A percentile compares a stretch with the other conserved stretches of the same genome.
phyloP scores from a whole-genome alignment of 2,797 vertebrate genomes.

The Xiphorhynchus erythropygius region DNA sequence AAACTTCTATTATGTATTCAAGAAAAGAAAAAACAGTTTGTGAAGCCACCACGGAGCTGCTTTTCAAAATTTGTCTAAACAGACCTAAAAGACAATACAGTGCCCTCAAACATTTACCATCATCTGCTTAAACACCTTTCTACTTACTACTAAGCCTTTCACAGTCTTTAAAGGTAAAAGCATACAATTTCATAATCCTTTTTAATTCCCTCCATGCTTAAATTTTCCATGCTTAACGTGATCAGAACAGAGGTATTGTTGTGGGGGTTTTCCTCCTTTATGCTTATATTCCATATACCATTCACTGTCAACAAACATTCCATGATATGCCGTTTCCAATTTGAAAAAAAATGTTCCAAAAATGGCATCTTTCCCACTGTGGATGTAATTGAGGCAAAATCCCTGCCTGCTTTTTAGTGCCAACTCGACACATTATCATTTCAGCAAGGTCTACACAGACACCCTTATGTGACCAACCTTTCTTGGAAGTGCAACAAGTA shows the following conservation, averaged over 20 bases:
- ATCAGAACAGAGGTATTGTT: neutral
- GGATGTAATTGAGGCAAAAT: neutral
- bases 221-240: neutral
- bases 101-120: neutral
- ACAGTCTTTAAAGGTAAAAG: conserved; percentile 12
- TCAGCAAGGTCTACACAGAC: neutral
- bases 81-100: neutral
- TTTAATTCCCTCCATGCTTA: neutral
- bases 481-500: neutral
- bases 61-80: neutral
- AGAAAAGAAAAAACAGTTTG: neutral
- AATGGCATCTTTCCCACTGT: neutral
- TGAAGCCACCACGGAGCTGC: neutral
- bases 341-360: neutral
- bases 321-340: neutral
- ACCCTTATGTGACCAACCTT: neutral
- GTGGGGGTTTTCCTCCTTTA: neutral
- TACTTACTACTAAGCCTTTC: neutral
- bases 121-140: neutral
- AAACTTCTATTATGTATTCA: neutral
- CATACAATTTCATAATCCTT: neutral
- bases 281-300: neutral
- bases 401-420: neutral
- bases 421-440: neutral
- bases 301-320: neutral